Base-by-base conservation (phyloP, 2,888 invertebrate genomes). In the Eupithecia subfuscata region DNA sequence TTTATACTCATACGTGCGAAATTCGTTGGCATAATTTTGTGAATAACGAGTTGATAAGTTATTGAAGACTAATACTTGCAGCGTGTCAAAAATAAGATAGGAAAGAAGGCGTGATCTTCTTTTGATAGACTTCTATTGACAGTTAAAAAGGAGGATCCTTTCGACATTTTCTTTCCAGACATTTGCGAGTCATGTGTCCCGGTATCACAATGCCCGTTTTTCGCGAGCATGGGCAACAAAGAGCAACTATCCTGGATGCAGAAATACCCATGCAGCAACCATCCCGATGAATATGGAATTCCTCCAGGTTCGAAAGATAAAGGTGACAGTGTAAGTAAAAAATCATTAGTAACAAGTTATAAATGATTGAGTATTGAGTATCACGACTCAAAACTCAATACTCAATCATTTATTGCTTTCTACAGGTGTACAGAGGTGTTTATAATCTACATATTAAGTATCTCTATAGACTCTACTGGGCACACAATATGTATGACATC, bases 111-210 rank as follows among this genome's bases (percentile, higher is more conserved):
- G n/a, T n/a, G n/a, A n/a, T n/a, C n/a, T n/a, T n/a, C n/a, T n/a
- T n/a, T n/a, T n/a, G n/a, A n/a, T n/a, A n/a, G n/a, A n/a, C n/a
- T n/a, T n/a, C n/a, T n/a, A n/a, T n/a, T n/a, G n/a, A n/a, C n/a
- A n/a, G n/a, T 37, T 37, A 37, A 52, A n/a, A 52, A n/a, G 9
- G 22, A 30, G 63, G 16, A 63, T 63, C 14, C 37, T 18, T 65
- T n/a, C 18, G 2, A 37, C 8, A 67, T 67, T 67, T 16, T 64
- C 3, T 11, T 84, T 86, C 14, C 84, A 92, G 93, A 86, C 37
- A 60, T 82, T 56, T 94, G 94, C 82, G 82, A 87, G 45, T 84
- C 83, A 76, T 94, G 94, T 78, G 81, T 90, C 0, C 84, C 80
- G 5, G 77, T 81, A 64, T 86, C 89, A 45, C 82, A 89, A 56